Evolutionary conservation across 2,888 invertebrate species (phyloP).

Genomic region (Odontocerum albicorne): DNA sequence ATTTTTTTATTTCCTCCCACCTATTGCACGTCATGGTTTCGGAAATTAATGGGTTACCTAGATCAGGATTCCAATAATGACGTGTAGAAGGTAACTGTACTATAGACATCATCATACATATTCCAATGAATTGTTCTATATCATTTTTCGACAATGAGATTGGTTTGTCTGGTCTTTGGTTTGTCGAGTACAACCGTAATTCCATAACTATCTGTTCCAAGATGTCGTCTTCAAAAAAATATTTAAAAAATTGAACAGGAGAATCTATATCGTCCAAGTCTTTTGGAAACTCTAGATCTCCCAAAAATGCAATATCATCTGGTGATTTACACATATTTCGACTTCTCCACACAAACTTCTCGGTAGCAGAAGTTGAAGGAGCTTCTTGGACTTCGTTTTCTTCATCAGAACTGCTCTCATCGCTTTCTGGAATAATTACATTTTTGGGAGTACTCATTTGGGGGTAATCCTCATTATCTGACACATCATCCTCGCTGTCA

Average conservation of each 20-base stretch:
- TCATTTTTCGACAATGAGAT: too few species aligned
- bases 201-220: too few species aligned
- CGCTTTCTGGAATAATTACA: background rate
- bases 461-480: background rate
- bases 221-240: too few species aligned
- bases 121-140: too few species aligned
- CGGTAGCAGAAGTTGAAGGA: too few species aligned
- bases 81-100: constrained; percentile 9
- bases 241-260: too few species aligned
- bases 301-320: too few species aligned
- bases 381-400: too few species aligned
- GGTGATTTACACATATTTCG: constrained; percentile 6
- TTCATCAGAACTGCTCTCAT: too few species aligned
- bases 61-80: constrained; percentile 13
- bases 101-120: constrained; percentile 8
- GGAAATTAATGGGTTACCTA: constrained; percentile 10
- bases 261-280: too few species aligned
- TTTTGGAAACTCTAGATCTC: too few species aligned
- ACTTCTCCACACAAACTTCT: too few species aligned
- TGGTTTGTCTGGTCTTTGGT: background rate
- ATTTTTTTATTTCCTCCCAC: constrained; percentile 8
- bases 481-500: background rate
- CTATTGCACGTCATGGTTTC: constrained; percentile 11
- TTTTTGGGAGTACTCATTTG: background rate
- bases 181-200: background rate